Conservation (phyloP, 2,888 invertebrate genomes). For the Anorthoa munda region DNA sequence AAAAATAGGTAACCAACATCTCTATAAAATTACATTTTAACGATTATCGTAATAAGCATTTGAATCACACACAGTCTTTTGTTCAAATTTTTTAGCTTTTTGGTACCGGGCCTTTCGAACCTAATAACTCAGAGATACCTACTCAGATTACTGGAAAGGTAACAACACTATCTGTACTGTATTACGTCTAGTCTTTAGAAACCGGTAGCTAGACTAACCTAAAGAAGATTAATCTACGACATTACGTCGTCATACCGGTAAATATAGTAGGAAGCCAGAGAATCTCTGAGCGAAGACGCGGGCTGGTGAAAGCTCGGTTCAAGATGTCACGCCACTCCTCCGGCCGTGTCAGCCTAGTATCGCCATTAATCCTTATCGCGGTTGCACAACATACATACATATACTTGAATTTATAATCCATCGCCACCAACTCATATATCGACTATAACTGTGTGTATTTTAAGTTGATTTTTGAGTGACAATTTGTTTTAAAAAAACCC, state of each 20-base stretch:
- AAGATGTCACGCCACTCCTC: conserved; percentile 81
- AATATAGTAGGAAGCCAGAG: conserved; percentile 43
- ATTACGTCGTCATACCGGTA: conserved; percentile 25
- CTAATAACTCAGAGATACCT: not conserved
- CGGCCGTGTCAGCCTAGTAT: conserved; percentile 68
- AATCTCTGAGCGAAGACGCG: conserved; percentile 66
- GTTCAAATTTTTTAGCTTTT: not conserved
- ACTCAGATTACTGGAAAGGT: conserved; percentile 2
- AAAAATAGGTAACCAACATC: not conserved
- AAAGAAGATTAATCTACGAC: conserved; percentile 27
- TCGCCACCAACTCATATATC: too few species aligned
- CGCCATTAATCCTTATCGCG: conserved; percentile 79
- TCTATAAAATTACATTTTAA: not conserved
- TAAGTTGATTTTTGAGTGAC: too few species aligned
- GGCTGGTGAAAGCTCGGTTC: conserved; percentile 86
- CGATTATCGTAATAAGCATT: not conserved
- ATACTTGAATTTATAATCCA: conserved; percentile 4
- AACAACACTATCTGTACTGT: conserved; percentile 1
- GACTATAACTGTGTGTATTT: too few species aligned
- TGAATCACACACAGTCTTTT: not conserved
- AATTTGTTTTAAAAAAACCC: too few species aligned
- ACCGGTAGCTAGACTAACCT: conserved; percentile 16
- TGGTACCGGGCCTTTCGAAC: not conserved
- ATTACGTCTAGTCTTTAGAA: conserved; percentile 10
- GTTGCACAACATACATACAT: conserved; percentile 69